These are phyloP conservation scores for Penelope pileata DNA, from an alignment of 2,113 vertebrate species.

Conservation along the genomic window DNA sequence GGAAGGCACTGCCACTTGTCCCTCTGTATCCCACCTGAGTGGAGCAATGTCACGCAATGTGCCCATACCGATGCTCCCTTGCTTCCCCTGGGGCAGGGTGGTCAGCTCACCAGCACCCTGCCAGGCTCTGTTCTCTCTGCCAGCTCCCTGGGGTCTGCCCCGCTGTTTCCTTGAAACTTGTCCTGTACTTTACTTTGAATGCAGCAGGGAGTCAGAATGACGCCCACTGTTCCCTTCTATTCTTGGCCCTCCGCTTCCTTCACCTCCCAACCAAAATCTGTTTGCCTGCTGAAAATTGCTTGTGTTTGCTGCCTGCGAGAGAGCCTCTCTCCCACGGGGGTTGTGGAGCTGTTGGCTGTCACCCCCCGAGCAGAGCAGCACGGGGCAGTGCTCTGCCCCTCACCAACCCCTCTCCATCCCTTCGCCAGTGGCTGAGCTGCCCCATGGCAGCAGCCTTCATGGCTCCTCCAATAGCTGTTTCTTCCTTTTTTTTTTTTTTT, in stretches of 20 bases:
- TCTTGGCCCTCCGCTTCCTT: conserved; percentile 64
- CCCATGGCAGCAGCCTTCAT: neutral
- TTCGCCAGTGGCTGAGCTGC: neutral
- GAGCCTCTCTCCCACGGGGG: conserved; percentile 42
- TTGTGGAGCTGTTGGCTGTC: neutral
- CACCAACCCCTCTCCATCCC: neutral
- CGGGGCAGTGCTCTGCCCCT: neutral
- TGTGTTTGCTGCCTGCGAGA: conserved; percentile 27
- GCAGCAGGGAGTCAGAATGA: conserved; percentile 59
- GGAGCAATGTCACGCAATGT: rapidly evolving
- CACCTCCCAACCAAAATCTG: conserved; percentile 75
- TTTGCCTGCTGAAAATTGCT: conserved; percentile 64
- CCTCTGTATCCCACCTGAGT: neutral
- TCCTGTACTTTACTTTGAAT: conserved; percentile 58
- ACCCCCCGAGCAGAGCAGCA: neutral
- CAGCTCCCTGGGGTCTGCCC: conserved; percentile 6
- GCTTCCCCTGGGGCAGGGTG: neutral
- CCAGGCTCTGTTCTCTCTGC: neutral
- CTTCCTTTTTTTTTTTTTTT: neutral
- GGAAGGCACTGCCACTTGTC: neutral
- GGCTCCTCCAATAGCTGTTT: neutral
- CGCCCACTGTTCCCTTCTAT: conserved; percentile 70
- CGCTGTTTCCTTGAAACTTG: conserved; percentile 28
- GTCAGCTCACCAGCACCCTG: neutral
- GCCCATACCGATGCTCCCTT: neutral